phyloP scores from a whole-genome alignment of 2,113 vertebrate species.

The Dolichotis patagonum region DNA sequence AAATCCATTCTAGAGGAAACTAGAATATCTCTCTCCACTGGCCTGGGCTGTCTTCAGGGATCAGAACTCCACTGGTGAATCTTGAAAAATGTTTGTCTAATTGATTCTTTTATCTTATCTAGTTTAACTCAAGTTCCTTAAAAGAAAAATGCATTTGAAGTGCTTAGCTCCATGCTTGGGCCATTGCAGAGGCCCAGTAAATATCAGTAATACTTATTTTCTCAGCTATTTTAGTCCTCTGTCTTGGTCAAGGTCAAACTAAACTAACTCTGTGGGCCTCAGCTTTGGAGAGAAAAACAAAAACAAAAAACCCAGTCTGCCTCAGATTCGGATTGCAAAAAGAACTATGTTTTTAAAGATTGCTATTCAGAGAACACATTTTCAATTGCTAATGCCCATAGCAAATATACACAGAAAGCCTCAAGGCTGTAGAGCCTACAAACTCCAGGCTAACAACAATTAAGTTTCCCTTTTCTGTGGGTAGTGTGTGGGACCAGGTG shows the following conservation, averaged over 20 bases:
- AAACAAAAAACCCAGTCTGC: background rate
- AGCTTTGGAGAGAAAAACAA: background rate
- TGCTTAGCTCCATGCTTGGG: background rate
- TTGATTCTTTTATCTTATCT: background rate
- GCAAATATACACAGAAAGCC: slow-evolving; percentile 2
- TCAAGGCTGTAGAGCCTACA: background rate
- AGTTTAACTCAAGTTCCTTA: background rate
- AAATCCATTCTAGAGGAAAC: background rate
- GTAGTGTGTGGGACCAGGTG: background rate
- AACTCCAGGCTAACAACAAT: background rate
- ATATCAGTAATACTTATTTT: background rate
- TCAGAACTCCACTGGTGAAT: background rate
- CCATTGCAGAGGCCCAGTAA: background rate
- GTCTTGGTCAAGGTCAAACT: background rate
- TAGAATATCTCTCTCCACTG: background rate
- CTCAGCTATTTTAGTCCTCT: slow-evolving; percentile 9
- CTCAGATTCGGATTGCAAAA: slow-evolving; percentile 24
- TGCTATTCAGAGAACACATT: background rate
- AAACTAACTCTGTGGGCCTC: slow-evolving; percentile 27
- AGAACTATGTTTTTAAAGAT: slow-evolving; percentile 20
- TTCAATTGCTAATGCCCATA: background rate
- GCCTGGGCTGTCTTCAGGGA: background rate
- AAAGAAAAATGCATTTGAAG: background rate
- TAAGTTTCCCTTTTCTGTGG: slow-evolving; percentile 1
- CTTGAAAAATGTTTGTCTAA: background rate